phyloP scores from a whole-genome alignment of 2,797 vertebrate species.

The Chiloscyllium punctatum region DNA sequence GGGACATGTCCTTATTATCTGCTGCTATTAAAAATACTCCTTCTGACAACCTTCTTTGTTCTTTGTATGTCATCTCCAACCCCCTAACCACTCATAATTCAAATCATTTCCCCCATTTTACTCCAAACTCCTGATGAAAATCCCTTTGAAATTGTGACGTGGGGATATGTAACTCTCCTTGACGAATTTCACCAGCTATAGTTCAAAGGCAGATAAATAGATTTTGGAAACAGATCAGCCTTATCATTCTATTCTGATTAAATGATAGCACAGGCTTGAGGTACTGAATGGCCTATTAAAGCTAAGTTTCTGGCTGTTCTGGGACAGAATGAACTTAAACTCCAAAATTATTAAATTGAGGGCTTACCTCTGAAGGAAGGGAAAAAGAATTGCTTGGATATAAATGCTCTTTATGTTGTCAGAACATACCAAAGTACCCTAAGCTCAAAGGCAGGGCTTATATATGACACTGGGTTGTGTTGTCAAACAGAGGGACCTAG shows the following conservation, averaged over 20 bases:
- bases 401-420: not conserved
- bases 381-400: too few species aligned
- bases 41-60: not conserved
- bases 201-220: too few species aligned
- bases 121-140: not conserved
- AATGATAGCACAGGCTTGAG: not conserved
- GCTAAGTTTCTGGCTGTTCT: not conserved
- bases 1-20: not conserved
- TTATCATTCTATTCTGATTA: not conserved
- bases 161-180: too few species aligned
- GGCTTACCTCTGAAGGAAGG: not conserved
- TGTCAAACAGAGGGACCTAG: too few species aligned
- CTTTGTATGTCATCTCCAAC: not conserved
- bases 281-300: not conserved
- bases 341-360: not conserved
- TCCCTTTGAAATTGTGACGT: not conserved
- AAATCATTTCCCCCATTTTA: not conserved
- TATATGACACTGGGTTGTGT: too few species aligned
- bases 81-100: not conserved
- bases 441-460: not conserved
- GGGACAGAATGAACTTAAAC: not conserved
- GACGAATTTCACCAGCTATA: not conserved
- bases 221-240: not conserved
- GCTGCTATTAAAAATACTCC: not conserved
- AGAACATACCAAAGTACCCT: not conserved